Evolutionary conservation across 2,888 invertebrate species (phyloP), one percentile per base, ranked within the genome.

Genomic region (Scaptomyza polygonia): DNA sequence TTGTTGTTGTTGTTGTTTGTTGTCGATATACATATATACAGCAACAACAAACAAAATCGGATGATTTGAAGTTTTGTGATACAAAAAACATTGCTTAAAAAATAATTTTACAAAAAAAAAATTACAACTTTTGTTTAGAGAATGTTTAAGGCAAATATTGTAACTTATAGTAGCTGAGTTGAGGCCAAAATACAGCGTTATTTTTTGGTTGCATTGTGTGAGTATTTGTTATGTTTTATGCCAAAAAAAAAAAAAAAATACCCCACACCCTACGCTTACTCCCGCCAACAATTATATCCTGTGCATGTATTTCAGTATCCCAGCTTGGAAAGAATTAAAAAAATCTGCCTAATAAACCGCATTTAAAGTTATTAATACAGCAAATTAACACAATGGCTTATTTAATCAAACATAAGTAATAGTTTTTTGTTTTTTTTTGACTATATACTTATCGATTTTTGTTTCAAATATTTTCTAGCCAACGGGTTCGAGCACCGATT

Each of bases 121-220:
- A 32, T 25, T 25, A 40, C n/a, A 53, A 7, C 29, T 32, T 54
- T 43, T 29, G 21, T 11, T 51, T 43, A 34, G 44, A 40, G 32
- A 30, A 48, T 27, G 5, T 32, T 45, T 57, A 34, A 39, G 40
- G 49, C 51, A 44, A 39, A 39, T 48, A n/a, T n/a, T n/a, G 25
- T 72, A 55, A 53, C 47, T 67, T 79, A 76, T 27, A 42, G 7
- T 42, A 79, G 84, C 88, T 87, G 79, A 79, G 66, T 78, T 87
- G 81, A 85, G 86, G 81, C 81, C 76, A 71, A 49, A 70, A 49
- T 51, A 67, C 77, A 68, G 57, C 72, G 55, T 40, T 53, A 21
- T 54, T 47, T 63, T 54, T 74, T n/a, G n/a, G 64, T 86, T 67
- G 74, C 59, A 77, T 86, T 88, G 87, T 86, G 83, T 85, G 88